Evolutionary conservation across 92 coral and sea anemone genomes (phyloP).

Genomic region (Micromussa lordhowensis): DNA sequence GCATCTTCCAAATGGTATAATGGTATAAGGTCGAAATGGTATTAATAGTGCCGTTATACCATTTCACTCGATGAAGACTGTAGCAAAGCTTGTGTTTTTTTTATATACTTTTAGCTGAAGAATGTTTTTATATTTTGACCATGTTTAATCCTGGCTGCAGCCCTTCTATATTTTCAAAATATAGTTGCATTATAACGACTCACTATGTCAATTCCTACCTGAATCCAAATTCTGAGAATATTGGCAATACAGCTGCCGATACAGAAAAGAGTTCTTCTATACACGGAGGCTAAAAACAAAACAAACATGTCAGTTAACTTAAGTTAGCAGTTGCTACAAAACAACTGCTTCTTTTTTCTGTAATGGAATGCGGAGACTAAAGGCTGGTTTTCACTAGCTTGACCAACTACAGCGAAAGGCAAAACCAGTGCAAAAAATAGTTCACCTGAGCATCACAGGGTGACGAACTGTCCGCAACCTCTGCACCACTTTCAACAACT

Average conservation of each 20-base stretch:
- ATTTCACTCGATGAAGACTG: no score
- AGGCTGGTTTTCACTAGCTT: no score
- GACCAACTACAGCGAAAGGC: no score
- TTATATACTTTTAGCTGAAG: no score
- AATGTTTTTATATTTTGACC: no score
- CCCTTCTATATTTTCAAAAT: no score
- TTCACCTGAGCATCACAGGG: constrained; percentile 6
- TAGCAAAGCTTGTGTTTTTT: no score
- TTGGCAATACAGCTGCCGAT: constrained; percentile 75
- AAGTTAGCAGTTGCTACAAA: background rate
- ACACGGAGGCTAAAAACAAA: constrained; percentile 74
- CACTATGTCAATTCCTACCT: constrained; percentile 51
- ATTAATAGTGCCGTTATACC: no score
- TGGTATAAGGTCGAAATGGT: no score
- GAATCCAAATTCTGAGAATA: constrained; percentile 81
- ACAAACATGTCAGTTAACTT: background rate
- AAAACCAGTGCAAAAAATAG: background rate
- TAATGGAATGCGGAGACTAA: background rate
- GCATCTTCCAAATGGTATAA: no score
- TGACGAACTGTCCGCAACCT: background rate
- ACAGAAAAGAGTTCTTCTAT: constrained; percentile 93
- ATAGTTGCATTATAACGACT: no score
- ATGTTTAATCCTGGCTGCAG: no score
- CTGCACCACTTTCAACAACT: constrained; percentile 7
- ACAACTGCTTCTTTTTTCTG: background rate